Evolutionary conservation across 2,888 invertebrate species (phyloP), one percentile per base, ranked within the genome.

Genomic region (Yponomeuta cagnagella): DNA sequence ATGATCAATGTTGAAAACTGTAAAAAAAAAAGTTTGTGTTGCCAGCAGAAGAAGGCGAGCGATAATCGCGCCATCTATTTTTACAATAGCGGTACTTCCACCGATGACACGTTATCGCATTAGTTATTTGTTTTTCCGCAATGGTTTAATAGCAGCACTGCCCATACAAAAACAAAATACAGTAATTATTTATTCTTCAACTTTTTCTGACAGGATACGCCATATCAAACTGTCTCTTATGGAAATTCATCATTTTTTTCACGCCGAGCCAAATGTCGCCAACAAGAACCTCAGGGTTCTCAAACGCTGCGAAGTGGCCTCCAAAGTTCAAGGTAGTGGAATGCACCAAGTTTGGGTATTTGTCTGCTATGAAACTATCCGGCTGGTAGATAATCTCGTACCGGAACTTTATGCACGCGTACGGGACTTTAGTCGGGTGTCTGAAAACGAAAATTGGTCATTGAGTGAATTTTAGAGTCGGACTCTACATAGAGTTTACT

Each of bases 271-370:
- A 69, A 23, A 69, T 69, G 15, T 48, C 48, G 52, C 31, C 69
- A 10, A 10, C 30, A 0, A 69, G 31, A 23, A 52, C 52, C 1
- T 10, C 43, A 30, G 69, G 58, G 69, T 48, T 30, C 30, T 58
- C 69, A 15, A 69, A 23, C n/a, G 69, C 96, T 0, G 95, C 94
- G 86, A 97, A 97, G 83, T 97, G 97, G 0, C 97, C 97, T 6
- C 96, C 96, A 10, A 91, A 82, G 0, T 88, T 80, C 74, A 93
- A 83, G 73, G 94, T 89, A 0, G 90, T 94, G 75, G 93, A 93
- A 66, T 94, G 94, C 23, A 95, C 88, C 30, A 96, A 74, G 77
- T 96, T 95, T 12, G 77, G 78, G 78, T 85, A 95, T 75, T 90
- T 93, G 8, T 89, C 85, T 63, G 85, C 81, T 15, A 95, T 75